phyloP scores from a whole-genome alignment of 1,140 invertebrate genomes.

The Heliconius hewitsoni region DNA sequence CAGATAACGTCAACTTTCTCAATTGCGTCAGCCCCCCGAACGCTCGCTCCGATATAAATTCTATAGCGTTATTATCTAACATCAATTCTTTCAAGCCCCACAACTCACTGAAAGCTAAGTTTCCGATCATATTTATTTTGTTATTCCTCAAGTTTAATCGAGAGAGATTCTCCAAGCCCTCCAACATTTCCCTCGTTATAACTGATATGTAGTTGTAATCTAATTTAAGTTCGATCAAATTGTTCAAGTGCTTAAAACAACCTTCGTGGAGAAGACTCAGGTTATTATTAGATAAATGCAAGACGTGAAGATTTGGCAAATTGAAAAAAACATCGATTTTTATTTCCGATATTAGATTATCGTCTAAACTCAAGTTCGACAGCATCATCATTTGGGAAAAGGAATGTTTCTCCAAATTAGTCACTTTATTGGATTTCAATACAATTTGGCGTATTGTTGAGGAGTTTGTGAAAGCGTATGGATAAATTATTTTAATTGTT shows the following conservation, averaged over 20 bases:
- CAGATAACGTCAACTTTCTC: constrained; percentile 85
- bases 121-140: constrained; percentile 86
- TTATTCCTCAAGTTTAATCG: constrained; percentile 86
- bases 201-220: constrained; percentile 86
- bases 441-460: constrained; percentile 85
- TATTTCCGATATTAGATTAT: constrained; percentile 87
- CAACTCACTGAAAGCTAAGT: constrained; percentile 88
- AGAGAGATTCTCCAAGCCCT: constrained; percentile 85
- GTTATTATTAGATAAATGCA: constrained; percentile 87
- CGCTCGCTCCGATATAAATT: constrained; percentile 85
- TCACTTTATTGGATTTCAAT: constrained; percentile 86
- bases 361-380: constrained; percentile 85
- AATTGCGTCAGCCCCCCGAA: constrained; percentile 87
- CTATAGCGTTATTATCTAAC: constrained; percentile 86
- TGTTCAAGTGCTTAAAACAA: constrained; percentile 86
- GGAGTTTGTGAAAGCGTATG: constrained; percentile 88
- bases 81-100: constrained; percentile 86
- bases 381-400: constrained; percentile 86
- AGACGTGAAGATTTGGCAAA: constrained; percentile 84
- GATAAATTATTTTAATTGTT: constrained; percentile 84
- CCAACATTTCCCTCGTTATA: constrained; percentile 86
- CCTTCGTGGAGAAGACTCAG: constrained; percentile 87
- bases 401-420: constrained; percentile 83
- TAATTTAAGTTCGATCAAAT: constrained; percentile 86
- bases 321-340: constrained; percentile 87